A percentile compares a stretch with the other conserved stretches of the same genome.
Evolutionary conservation across 2,113 vertebrate genomes (phyloP).

Genomic region (Arvicanthis niloticus): DNA sequence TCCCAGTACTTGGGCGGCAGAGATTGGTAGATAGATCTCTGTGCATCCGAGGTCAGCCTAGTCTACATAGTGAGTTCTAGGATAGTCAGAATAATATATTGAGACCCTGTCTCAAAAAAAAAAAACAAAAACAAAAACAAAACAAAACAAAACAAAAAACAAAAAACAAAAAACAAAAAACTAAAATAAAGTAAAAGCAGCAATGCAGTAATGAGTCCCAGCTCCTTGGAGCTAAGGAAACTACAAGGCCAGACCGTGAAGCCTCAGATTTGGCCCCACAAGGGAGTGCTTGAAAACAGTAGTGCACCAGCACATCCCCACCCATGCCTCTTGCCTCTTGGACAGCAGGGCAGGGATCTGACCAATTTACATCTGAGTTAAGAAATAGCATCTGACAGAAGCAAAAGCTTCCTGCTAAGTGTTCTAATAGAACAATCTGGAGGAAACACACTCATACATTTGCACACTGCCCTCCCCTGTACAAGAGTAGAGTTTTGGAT

Average conservation of each 20-base stretch:
- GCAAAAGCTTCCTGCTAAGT: neutral
- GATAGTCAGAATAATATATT: neutral
- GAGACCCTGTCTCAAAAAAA: neutral
- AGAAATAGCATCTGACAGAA: neutral
- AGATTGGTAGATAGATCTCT: neutral
- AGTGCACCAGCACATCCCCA: neutral
- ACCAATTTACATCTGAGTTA: neutral
- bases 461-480: neutral
- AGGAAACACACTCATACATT: neutral
- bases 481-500: neutral
- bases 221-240: neutral
- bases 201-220: neutral
- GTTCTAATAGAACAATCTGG: neutral
- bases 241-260: neutral
- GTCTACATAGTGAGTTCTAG: neutral
- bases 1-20: neutral
- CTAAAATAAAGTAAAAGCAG: too few species aligned
- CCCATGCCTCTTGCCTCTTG: neutral
- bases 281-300: neutral
- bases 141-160: neutral
- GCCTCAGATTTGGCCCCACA: neutral
- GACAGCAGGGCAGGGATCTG: neutral
- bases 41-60: neutral
- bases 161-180: too few species aligned
- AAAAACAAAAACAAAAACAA: too few species aligned